Percentiles rank a stretch among this genome's conserved stretches.
Evolutionary conservation across 2,113 vertebrate genomes (phyloP).

Genomic region (Hypocryptadius cinnamomeus): DNA sequence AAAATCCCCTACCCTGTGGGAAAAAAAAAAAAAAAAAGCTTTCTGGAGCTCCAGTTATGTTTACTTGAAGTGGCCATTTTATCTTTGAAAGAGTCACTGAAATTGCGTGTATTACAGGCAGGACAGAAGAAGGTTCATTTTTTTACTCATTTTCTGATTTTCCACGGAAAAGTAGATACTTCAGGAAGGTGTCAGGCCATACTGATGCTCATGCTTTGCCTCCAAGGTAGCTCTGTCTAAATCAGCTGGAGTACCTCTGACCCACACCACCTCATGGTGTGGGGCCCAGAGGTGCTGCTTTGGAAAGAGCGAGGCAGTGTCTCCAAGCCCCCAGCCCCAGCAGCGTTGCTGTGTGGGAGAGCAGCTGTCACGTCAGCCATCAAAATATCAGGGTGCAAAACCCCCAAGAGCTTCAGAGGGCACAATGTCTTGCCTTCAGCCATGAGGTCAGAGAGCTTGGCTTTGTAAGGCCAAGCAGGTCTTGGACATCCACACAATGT

Average conservation of each 20-base stretch:
- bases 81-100: background rate
- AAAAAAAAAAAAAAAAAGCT: background rate
- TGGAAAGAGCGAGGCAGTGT: rapidly evolving
- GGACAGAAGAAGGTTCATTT: background rate
- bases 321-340: background rate
- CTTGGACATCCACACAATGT: background rate
- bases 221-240: background rate
- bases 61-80: background rate
- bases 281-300: background rate
- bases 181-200: rapidly evolving
- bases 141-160: background rate
- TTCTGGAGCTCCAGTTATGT: background rate
- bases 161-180: background rate
- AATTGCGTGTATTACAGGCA: background rate
- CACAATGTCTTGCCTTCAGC: background rate
- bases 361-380: background rate
- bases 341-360: rapidly evolving
- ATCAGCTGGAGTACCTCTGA: background rate
- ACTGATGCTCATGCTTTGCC: background rate
- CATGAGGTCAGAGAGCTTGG: background rate
- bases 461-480: background rate
- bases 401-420: background rate
- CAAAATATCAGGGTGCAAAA: background rate
- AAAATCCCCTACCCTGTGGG: background rate
- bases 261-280: no score